Base-by-base conservation (phyloP, 1,140 invertebrate species). In the Eciton burchellii region DNA sequence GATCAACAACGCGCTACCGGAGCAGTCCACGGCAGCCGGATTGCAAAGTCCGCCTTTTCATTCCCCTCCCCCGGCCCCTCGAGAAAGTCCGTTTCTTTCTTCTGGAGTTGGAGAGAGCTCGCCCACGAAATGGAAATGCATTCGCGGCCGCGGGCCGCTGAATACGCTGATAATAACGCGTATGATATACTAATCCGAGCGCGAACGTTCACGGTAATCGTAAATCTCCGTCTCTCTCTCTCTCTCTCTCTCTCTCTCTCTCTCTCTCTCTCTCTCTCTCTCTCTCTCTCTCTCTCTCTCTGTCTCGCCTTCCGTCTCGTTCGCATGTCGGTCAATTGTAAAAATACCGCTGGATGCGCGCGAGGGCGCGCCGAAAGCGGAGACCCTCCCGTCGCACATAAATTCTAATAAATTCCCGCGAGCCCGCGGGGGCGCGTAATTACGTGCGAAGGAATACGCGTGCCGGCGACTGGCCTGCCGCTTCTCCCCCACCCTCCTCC, bases 181-280 rank as follows among this genome's bases (percentile, higher is more conserved):
- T 74, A 72, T 83, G 57, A n/a, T n/a, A n/a, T 66, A 74, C 74
- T 86, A 83, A 87, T 86, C 83, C 70, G 45, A 57, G 60, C 71
- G 49, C 57, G 71, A 81, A 71, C 65, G 56, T 43, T 9, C n/a
- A 29, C 41, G 45, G 74, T 83, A 87, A 85, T 16, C 79, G 52
- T 86, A 87, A 86, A 81, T 86, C 43, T 47, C 47, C 54, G 41
- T 9, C 47, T 12, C 24, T 49, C 43, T 73, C 56, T 43, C 11
- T 26, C 24, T 26, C 56, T 29, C 14, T 43, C 9, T n/a, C 19
- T 59, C 65, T 11, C 45, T 29, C 45, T 6, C 14, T 43, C 24
- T n/a, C 16, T 16, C 56, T 56, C 56, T 57, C 56, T 26, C 11
- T 57, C 21, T 43, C 21, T n/a, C n/a, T n/a, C n/a, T n/a, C n/a